Percentiles rank a stretch among this genome's conserved stretches.
phyloP scores from a whole-genome alignment of 35 echinoderm and acorn worm genomes.

The Ophiothrix spiculata region DNA sequence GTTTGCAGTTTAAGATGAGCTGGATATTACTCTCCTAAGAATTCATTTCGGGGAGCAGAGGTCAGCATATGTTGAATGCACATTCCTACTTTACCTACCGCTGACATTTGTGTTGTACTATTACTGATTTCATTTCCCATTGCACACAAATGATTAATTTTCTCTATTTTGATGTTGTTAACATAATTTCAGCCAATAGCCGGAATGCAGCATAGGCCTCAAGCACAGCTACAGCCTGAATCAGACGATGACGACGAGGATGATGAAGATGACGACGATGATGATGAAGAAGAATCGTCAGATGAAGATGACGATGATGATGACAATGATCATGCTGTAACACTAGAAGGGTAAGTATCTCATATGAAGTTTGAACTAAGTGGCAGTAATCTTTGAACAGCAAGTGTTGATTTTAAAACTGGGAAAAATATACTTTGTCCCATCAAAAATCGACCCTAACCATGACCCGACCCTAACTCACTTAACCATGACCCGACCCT shows the following conservation, averaged over 20 bases:
- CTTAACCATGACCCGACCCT: too few species aligned
- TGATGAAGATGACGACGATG: slow-evolving; percentile 82
- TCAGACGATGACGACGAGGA: slow-evolving; percentile 77
- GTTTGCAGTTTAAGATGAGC: too few species aligned
- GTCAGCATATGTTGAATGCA: not conserved
- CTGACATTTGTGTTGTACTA: not conserved
- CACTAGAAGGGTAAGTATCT: slow-evolving; percentile 68
- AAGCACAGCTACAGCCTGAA: slow-evolving; percentile 22
- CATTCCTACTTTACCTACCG: too few species aligned
- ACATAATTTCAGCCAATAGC: slow-evolving; percentile 17
- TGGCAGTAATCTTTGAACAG: not conserved
- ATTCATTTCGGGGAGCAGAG: too few species aligned
- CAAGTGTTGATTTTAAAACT: not conserved
- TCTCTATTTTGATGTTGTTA: not conserved
- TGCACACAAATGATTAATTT: not conserved
- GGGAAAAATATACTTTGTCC: not conserved
- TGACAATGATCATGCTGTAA: slow-evolving; percentile 47
- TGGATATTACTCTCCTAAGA: too few species aligned
- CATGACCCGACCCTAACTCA: too few species aligned
- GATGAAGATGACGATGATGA: slow-evolving; percentile 80
- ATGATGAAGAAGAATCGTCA: slow-evolving; percentile 57
- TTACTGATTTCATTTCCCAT: too few species aligned
- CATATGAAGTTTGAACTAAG: not conserved
- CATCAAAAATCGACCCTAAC: too few species aligned
- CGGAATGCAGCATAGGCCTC: not conserved